Conservation (phyloP, 2,797 vertebrate species). For the Jordanella pulchra region DNA sequence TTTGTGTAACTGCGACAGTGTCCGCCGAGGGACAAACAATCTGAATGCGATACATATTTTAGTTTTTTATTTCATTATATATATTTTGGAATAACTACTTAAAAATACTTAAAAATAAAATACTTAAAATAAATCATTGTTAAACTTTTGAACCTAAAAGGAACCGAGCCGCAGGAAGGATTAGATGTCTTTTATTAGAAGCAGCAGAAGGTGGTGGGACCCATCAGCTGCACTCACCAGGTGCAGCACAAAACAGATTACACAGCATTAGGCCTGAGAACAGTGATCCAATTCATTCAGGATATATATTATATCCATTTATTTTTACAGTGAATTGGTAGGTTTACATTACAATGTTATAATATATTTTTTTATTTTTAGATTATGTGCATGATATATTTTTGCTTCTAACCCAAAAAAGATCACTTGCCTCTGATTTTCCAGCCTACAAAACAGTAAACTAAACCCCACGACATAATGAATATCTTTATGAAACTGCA, state of each 20-base stretch:
- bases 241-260: conserved; percentile 6
- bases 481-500: no score
- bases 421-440: no score
- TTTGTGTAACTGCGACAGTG: conserved; percentile 22
- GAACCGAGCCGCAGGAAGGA: not conserved
- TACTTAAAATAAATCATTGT: not conserved
- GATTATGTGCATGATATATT: no score
- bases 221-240: conserved; percentile 19
- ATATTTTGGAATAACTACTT: not conserved
- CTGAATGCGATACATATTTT: conserved; percentile 14
- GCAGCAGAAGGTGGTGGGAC: conserved; percentile 6
- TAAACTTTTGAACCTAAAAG: not conserved
- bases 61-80: no score
- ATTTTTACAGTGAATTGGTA: no score
- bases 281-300: not conserved
- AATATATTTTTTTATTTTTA: no score
- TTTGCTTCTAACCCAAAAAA: no score
- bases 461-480: no score
- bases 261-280: conserved; percentile 8
- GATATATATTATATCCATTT: not conserved
- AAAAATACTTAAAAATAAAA: no score
- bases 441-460: no score
- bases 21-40: conserved; percentile 43
- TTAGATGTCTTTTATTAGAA: not conserved
- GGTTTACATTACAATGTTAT: no score